Base-by-base conservation (phyloP, 1,140 invertebrate genomes). In the Papilio polyxenes region DNA sequence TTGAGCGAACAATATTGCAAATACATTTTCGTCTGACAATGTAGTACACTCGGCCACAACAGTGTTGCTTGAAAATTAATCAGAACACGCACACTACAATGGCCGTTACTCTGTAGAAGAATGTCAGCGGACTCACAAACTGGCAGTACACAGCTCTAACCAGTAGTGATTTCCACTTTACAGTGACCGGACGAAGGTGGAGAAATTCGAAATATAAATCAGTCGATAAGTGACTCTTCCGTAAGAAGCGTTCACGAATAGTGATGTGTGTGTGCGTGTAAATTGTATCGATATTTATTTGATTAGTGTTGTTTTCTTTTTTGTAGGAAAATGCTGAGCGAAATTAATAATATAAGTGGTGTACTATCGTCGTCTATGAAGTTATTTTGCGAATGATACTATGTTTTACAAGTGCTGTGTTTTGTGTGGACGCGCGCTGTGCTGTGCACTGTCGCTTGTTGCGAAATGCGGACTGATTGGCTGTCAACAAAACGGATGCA, bases 331-430 rank as follows among this genome's bases (percentile, higher is more conserved):
- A 93, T 89, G 92, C 92, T 92, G 93, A 93, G 91, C 92, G 93
- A 94, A 93, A 93, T 93, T 89, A 93, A 93, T 94, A 94, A 94
- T 92, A 91, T 94, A 91, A 94, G 93, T 94, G 92, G 92, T 94
- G 93, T 94, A 90, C 89, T 94, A 86, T 94, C 93, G 48, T 92
- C 93, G 84, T 93, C 93, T 80, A 94, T 94, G 88, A 94, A 93
- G 91, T 94, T 94, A 81, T 94, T 94, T 93, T 93, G 91, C 92
- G 93, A 94, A 93, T 94, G 92, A 94, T 93, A 94, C 91, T 91
- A 89, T 90, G 87, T 93, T 89, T 90, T 90, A 90, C 89, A 90
- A 92, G 92, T 94, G 92, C 87, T 87, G 89, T 92, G 90, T 91
- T 90, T 85, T 90, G 87, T 93, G 90, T 91, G 91, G 93, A 93